Base-by-base conservation (phyloP, 2,113 vertebrate genomes). In the Psophia crepitans region DNA sequence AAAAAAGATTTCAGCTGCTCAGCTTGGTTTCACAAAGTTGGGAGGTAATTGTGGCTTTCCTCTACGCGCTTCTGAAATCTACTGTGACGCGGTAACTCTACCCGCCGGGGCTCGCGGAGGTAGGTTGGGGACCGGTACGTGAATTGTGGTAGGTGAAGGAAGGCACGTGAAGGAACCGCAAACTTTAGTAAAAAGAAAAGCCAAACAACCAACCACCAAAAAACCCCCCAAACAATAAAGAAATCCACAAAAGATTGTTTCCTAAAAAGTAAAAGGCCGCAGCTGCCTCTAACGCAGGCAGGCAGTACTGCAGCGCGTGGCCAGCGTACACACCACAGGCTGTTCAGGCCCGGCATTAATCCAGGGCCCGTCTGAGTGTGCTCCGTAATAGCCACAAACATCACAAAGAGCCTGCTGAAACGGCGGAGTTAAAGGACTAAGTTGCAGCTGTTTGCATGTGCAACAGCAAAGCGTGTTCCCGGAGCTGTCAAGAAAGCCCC, bases 261-360 rank as follows among this genome's bases (percentile, higher is more conserved):
- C 75, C 76, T 83, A 73, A 79, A 56, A 81, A 84, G 79, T 33
- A 82, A 74, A 95, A 89, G 74, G 73, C 58, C 48, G 68, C 91
- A 87, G 84, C 96, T 96, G 94, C 75, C 77, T 76, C 84, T 56
- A 92, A 75, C 46, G 57, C 80, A 58, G 66, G 69, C 75, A 74
- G 77, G 82, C 84, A 23, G 54, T 69, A 27, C 28, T 23, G 78
- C 64, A 70, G 81, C 71, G 76, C 14, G 76, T 54, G 93, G 92
- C 74, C 87, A 63, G 90, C 74, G 14, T 19, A 17, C 46, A 49
- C 21, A 51, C 61, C 65, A 58, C 7, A 17, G 80, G 80, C 89
- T 63, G 64, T 74, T 82, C 48, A 54, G 37, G 20, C 58, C 26
- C 20, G 53, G 56, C 44, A 65, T 70, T 77, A 80, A 78, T 33